Evolutionary conservation across 1,140 invertebrate genomes (phyloP).

Genomic region (Cheumatopsyche charites): DNA sequence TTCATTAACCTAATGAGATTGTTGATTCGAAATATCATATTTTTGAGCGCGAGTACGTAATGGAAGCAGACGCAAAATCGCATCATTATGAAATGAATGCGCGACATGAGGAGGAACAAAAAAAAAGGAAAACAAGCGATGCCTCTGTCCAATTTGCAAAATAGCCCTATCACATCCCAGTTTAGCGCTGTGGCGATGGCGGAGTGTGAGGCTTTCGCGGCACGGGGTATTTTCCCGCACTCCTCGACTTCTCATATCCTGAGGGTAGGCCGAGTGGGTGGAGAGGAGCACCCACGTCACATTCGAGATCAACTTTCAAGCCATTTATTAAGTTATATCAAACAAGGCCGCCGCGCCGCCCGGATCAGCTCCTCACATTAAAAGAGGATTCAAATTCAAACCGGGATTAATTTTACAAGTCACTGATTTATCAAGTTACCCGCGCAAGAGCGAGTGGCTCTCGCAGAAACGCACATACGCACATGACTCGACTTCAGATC

Average conservation of each 20-base stretch:
- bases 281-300: slow-evolving; percentile 34
- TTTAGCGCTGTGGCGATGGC: not conserved
- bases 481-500: slow-evolving; percentile 31
- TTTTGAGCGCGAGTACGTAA: too few species aligned
- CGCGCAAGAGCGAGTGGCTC: slow-evolving; percentile 21
- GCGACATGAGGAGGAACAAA: too few species aligned
- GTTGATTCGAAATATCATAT: too few species aligned
- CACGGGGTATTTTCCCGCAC: not conserved
- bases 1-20: too few species aligned
- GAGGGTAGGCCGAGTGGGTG: not conserved
- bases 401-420: slow-evolving; percentile 40
- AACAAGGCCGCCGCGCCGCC: slow-evolving; percentile 37
- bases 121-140: not conserved
- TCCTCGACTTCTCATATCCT: not conserved
- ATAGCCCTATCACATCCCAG: not conserved
- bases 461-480: not conserved
- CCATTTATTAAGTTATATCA: slow-evolving; percentile 40
- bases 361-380: slow-evolving; percentile 37
- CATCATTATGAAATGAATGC: too few species aligned
- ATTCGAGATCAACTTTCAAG: slow-evolving; percentile 39
- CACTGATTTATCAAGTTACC: slow-evolving; percentile 40
- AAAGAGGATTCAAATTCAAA: slow-evolving; percentile 41
- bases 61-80: too few species aligned
- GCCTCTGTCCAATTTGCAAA: slow-evolving; percentile 16
- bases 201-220: not conserved